phyloP scores from a whole-genome alignment of 2,113 vertebrate species.

The Myodes glareolus region DNA sequence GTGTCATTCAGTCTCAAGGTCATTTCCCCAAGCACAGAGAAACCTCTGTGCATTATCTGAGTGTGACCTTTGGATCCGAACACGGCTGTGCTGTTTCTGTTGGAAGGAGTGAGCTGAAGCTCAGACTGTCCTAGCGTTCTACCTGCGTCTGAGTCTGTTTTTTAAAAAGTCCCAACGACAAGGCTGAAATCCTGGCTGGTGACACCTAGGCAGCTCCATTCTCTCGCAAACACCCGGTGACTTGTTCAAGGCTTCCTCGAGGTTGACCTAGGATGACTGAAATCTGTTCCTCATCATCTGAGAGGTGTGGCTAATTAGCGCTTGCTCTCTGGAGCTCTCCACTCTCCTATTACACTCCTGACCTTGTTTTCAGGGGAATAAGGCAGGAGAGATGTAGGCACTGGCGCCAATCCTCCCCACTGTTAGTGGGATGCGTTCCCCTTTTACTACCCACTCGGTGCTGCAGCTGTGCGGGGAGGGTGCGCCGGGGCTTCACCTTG shows the following conservation, averaged over 20 bases:
- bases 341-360: background rate
- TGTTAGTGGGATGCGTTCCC: background rate
- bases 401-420: conserved; percentile 1
- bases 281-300: conserved; percentile 59
- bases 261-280: conserved; percentile 41
- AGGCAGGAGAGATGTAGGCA: conserved; percentile 5
- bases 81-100: background rate
- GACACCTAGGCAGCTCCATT: background rate
- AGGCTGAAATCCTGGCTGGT: background rate
- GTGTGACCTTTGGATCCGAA: background rate
- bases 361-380: conserved; percentile 45
- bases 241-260: conserved; percentile 30
- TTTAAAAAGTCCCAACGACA: background rate
- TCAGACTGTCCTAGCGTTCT: background rate
- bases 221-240: background rate
- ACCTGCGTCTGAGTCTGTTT: background rate
- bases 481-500: conserved; percentile 32
- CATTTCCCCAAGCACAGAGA: accelerated
- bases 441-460: background rate
- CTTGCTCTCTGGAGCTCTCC: conserved; percentile 14
- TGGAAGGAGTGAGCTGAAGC: background rate
- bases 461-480: background rate
- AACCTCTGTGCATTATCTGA: accelerated
- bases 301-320: conserved; percentile 52
- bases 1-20: background rate